These are phyloP conservation scores for Lonchura striata DNA, from an alignment of 2,113 vertebrate genomes.

Conservation along the genomic window DNA sequence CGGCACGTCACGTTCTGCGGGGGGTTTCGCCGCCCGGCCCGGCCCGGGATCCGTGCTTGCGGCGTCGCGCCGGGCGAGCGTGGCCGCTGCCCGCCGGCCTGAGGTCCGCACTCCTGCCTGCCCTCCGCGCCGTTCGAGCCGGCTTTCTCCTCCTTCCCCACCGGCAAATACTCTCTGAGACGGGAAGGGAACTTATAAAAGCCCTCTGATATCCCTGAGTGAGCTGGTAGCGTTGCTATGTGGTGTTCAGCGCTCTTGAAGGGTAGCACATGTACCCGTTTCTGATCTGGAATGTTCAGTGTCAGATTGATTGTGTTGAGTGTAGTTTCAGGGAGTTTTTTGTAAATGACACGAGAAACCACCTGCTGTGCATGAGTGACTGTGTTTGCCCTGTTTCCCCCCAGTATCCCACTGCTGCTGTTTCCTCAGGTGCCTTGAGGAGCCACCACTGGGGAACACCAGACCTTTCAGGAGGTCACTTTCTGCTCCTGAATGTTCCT, in stretches of 20 bases:
- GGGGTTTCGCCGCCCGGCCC: neutral
- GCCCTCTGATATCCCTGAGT: rapidly evolving
- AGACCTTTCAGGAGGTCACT: rapidly evolving
- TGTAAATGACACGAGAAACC: neutral
- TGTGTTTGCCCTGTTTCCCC: rapidly evolving
- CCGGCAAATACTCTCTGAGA: rapidly evolving
- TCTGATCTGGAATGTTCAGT: neutral
- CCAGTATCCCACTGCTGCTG: neutral
- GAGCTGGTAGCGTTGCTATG: rapidly evolving
- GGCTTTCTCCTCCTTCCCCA: neutral
- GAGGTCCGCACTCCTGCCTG: too few species aligned
- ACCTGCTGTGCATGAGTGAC: rapidly evolving
- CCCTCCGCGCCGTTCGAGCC: rapidly evolving
- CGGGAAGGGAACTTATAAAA: neutral
- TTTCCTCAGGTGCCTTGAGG: neutral
- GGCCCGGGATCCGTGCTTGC: neutral
- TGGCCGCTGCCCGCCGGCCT: neutral
- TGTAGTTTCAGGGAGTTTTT: rapidly evolving
- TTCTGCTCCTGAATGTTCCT: neutral
- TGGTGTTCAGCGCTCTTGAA: neutral
- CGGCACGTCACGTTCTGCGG: neutral
- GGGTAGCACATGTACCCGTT: too few species aligned
- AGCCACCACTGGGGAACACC: rapidly evolving
- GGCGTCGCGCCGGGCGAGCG: neutral
- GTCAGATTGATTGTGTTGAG: rapidly evolving